Evolutionary conservation across 2,113 vertebrate genomes (phyloP).

Genomic region (Rhizomys pruinosus): DNA sequence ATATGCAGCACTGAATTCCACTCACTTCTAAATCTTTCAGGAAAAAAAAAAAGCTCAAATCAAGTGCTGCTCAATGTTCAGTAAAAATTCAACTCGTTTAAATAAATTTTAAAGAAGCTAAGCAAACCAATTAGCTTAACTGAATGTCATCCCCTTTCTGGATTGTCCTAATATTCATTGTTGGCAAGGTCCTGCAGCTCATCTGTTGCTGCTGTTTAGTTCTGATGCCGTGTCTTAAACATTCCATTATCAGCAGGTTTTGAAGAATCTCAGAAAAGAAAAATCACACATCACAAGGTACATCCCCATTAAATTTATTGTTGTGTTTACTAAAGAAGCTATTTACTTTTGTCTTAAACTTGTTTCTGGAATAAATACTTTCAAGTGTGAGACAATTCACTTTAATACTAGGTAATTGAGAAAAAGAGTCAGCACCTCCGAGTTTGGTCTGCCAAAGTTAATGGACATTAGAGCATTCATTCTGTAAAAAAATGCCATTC

Average conservation of each 20-base stretch:
- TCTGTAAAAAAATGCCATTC: background rate
- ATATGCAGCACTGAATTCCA: background rate
- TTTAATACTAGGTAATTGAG: background rate
- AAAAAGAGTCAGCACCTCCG: background rate
- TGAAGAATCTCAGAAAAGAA: background rate
- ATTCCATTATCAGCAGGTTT: background rate
- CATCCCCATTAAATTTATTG: background rate
- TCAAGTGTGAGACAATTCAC: background rate
- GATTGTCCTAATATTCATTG: background rate
- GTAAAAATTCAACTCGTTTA: constrained; percentile 16
- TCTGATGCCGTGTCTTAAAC: background rate
- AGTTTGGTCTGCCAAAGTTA: background rate
- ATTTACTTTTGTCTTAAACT: constrained; percentile 20
- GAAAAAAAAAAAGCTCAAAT: background rate
- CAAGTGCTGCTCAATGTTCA: background rate
- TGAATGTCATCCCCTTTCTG: background rate
- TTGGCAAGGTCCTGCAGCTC: background rate
- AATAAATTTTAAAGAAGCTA: background rate
- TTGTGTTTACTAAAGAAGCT: background rate
- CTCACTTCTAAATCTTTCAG: constrained; percentile 18
- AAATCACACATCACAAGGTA: background rate
- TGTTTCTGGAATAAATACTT: constrained; percentile 18
- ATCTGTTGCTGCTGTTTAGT: background rate
- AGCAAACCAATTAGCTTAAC: background rate
- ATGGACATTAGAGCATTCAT: background rate